Evolutionary conservation across 1,140 invertebrate genomes (phyloP), one percentile per base, ranked within the genome.

Genomic region (Zaprionus taronus): DNA sequence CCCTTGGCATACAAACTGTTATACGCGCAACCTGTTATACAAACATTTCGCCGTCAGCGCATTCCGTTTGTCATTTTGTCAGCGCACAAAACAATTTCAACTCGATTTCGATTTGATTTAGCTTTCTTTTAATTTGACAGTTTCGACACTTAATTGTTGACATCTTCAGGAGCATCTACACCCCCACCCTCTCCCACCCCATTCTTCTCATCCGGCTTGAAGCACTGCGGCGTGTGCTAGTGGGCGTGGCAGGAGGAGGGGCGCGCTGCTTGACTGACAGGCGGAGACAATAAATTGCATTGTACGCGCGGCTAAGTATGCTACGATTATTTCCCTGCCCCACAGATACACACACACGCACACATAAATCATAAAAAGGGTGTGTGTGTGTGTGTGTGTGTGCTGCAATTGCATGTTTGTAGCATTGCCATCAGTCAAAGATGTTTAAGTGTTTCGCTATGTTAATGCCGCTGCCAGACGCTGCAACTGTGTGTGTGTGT

Each of bases 391-490:
- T 70, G 58, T 55, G 36, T 31, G 14, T 22, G 15, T 66, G 20
- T 62, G 26, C 72, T 66, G 65, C 24, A 82, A 76, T 51, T 86
- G 83, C 83, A 77, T 82, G 76, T 66, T 68, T 66, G 22, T 24
- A 26, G 38, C 80, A 86, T 77, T 56, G 81, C 81, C 81, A 84
- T 86, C 80, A 81, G 84, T 86, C 83, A 86, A 87, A 87, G 77
- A 78, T 77, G 83, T 72, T 86, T 87, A 89, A 86, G 80, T 86
- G 84, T 83, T 80, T 83, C 77, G 83, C 77, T 74, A 86, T 86
- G 83, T 87, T 85, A 85, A 85, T 85, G 80, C 76, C 69, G 73
- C 26, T 49, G 63, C 41, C 56, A 47, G 26, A 22, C 66, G 22
- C 20, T 66, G 38, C 49, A 65, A 34, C 22, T 66, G 14, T 62